Base-by-base conservation (phyloP, 2,888 invertebrate species). In the Zonitis immaculata region DNA sequence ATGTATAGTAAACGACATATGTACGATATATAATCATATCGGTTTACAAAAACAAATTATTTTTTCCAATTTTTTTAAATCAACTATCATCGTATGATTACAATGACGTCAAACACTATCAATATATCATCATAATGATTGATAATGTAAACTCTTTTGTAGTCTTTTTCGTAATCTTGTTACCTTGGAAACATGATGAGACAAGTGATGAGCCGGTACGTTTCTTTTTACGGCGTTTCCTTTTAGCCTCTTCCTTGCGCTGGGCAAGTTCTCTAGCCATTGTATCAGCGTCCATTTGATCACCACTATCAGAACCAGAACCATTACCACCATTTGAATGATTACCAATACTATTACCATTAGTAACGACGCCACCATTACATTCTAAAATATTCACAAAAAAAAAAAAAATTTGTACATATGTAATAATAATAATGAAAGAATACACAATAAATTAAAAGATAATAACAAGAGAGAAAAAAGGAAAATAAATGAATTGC, bases 151-250 rank as follows among this genome's bases (percentile, higher is more conserved):
- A n/a, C n/a, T n/a, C n/a, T n/a, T n/a, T n/a, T n/a, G n/a, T n/a
- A n/a, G n/a, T n/a, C n/a, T n/a, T n/a, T n/a, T n/a, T 8, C 8
- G 6, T 52, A 14, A 56, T 60, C n/a, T n/a, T n/a, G n/a, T 70
- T 74, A 89, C 91, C 91, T 85, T 91, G 90, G 80, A 93, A 94
- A 77, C 91, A 91, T 68, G 91, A 91, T 63, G 91, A 91, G 72
- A 91, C 90, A 67, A 93, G 81, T 60, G 91, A 91, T 73, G 89
- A 89, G 73, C 90, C 90, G 62, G 91, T 90, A 71, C 91, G 87
- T 81, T 91, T 92, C 86, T 91, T 91, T 82, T 89, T 91, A 73
- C 91, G 87, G 67, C 91, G 83, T 76, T 89, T 89, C 78, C 87
- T 86, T 71, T 91, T 87, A 73, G 91, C 91, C 78, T 91, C 91